phyloP scores from a whole-genome alignment of 2,888 invertebrate genomes.

The Tachina lurida region DNA sequence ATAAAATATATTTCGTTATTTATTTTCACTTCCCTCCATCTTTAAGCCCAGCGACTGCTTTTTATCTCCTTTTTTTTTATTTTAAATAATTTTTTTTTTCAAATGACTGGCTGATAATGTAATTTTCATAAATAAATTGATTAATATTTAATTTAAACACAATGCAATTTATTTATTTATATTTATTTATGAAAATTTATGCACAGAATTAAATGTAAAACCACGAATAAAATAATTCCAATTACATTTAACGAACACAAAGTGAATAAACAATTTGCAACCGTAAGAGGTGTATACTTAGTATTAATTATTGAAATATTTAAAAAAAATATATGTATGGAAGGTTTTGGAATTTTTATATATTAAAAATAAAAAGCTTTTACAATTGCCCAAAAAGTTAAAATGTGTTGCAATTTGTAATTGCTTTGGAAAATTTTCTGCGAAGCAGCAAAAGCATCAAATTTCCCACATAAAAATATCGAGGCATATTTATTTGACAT shows the following conservation, averaged over 20 bases:
- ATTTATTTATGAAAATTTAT: constrained; percentile 10
- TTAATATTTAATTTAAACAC: constrained; percentile 33
- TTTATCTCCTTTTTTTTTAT: neutral
- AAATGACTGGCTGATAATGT: constrained; percentile 26
- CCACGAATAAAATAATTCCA: constrained; percentile 21
- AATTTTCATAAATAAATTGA: constrained; percentile 25
- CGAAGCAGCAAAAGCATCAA: too few relatives aligned
- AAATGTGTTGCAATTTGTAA: too few relatives aligned
- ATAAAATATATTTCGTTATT: neutral
- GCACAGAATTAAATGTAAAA: constrained; percentile 23
- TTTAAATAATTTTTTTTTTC: constrained; percentile 16
- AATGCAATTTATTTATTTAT: constrained; percentile 16
- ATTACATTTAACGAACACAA: neutral
- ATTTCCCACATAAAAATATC: too few relatives aligned
- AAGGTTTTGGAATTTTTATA: neutral
- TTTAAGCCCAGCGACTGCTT: neutral
- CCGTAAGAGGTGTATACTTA: neutral
- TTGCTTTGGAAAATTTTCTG: too few relatives aligned
- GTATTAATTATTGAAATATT: constrained; percentile 19
- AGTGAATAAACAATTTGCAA: constrained; percentile 8
- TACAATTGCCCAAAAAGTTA: too few relatives aligned
- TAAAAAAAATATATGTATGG: neutral
- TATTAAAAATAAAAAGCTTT: too few relatives aligned
- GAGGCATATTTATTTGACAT: too few relatives aligned
- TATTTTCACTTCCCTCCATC: neutral